phyloP scores from a whole-genome alignment of 2,888 invertebrate species.

The Meteorus colon region DNA sequence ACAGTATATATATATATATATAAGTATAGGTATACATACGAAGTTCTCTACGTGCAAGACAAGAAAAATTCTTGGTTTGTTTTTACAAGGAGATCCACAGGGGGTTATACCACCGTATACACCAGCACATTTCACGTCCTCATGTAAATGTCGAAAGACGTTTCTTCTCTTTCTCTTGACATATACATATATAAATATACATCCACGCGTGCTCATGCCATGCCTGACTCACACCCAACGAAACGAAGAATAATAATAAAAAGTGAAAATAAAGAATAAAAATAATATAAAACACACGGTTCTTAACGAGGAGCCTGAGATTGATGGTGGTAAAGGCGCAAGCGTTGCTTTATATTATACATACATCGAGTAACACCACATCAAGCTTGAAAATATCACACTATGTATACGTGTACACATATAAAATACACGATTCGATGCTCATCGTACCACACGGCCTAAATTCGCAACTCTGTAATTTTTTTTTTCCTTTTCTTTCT shows the following conservation, averaged over 20 bases:
- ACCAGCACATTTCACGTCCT: conserved; percentile 47
- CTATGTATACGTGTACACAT: background rate
- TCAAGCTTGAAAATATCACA: conserved; percentile 36
- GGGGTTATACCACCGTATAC: conserved; percentile 57
- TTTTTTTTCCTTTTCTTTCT: background rate
- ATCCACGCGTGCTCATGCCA: conserved; percentile 45
- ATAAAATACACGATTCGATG: conserved; percentile 20
- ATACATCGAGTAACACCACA: conserved; percentile 19
- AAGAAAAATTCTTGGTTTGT: conserved; percentile 51
- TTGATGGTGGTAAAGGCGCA: conserved; percentile 69
- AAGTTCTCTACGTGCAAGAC: background rate
- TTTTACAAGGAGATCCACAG: conserved; percentile 63
- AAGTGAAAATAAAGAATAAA: conserved; percentile 43
- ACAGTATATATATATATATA: conserved; percentile 20
- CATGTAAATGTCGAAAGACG: conserved; percentile 63
- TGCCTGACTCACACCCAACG: conserved; percentile 48
- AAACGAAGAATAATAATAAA: conserved; percentile 41
- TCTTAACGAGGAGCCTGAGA: conserved; percentile 71
- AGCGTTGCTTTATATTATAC: conserved; percentile 18
- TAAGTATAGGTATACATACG: background rate
- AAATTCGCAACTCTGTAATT: conserved; percentile 26
- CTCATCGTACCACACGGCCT: conserved; percentile 21
- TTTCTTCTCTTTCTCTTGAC: conserved; percentile 20
- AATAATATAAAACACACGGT: conserved; percentile 62
- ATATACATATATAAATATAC: conserved; percentile 44